Evolutionary conservation across 2,797 vertebrate genomes (phyloP).

Genomic region (Distichodus sexfasciatus): DNA sequence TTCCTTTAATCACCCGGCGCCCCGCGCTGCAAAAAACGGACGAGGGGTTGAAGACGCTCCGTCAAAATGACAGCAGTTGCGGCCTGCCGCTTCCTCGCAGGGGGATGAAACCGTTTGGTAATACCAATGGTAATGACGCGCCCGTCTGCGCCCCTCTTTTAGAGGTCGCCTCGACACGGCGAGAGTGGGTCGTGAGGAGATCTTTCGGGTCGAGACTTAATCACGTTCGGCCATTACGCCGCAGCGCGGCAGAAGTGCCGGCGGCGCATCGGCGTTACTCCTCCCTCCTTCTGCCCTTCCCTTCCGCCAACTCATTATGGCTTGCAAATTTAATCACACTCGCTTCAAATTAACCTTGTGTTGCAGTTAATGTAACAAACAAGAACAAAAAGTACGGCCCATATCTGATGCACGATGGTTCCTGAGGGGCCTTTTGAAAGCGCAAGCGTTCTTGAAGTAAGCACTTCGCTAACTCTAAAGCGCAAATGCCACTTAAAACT

Average conservation of each 20-base stretch:
- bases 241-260: slow-evolving; percentile 1
- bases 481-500: no score
- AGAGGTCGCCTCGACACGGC: slow-evolving; percentile 2
- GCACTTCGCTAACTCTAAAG: no score
- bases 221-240: slow-evolving; percentile 7
- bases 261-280: slow-evolving; percentile 24
- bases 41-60: neutral
- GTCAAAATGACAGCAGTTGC: neutral
- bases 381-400: slow-evolving; percentile 47
- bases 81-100: neutral
- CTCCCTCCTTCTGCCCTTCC: slow-evolving; percentile 53
- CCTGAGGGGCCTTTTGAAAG: neutral
- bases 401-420: neutral
- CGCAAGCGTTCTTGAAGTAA: neutral
- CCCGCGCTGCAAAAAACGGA: neutral
- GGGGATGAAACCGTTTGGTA: neutral
- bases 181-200: slow-evolving; percentile 15
- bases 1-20: neutral
- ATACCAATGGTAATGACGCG: neutral
- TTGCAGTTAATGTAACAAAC: slow-evolving; percentile 59
- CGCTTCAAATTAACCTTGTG: slow-evolving; percentile 61
- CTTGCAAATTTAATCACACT: slow-evolving; percentile 56
- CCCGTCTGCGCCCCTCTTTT: neutral
- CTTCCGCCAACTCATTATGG: slow-evolving; percentile 36
- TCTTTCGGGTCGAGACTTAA: slow-evolving; percentile 11